Conservation (phyloP, 64 coral and sea anemone species). For the Cladopsammia gracilis region DNA sequence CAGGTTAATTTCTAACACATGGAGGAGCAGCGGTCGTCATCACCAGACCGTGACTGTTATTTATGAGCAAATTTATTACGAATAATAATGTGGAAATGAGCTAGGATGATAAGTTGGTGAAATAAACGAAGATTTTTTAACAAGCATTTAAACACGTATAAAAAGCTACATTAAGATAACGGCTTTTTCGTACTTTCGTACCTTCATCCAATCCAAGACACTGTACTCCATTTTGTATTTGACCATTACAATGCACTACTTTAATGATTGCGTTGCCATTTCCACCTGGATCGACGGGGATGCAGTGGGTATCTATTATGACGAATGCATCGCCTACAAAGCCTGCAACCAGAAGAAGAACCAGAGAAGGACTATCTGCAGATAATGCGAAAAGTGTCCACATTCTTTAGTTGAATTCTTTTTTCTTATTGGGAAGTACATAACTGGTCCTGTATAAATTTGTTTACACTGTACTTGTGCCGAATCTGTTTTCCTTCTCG, state of each 20-base stretch:
- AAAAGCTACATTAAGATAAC: too few relatives aligned
- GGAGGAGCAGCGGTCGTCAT: too few relatives aligned
- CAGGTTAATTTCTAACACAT: too few relatives aligned
- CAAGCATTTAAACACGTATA: too few relatives aligned
- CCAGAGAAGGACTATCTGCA: background rate
- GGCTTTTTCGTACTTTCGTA: too few relatives aligned
- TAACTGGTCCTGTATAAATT: background rate
- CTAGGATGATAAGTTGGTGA: too few relatives aligned
- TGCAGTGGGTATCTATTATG: background rate
- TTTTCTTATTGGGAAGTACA: background rate
- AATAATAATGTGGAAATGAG: too few relatives aligned
- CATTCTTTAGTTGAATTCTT: background rate
- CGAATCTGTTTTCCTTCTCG: background rate
- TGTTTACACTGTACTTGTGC: background rate
- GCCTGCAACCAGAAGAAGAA: slow-evolving; percentile 14
- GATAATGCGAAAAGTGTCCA: background rate
- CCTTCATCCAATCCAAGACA: slow-evolving; percentile 11
- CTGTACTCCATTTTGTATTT: slow-evolving; percentile 15
- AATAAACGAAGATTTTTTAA: too few relatives aligned
- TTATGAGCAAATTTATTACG: too few relatives aligned
- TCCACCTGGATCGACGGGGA: background rate
- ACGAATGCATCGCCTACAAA: background rate
- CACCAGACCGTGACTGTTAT: too few relatives aligned
- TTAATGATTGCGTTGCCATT: slow-evolving; percentile 23
- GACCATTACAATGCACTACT: background rate